These are phyloP conservation scores for Lepidonotus clava DNA, from an alignment of 2,888 invertebrate species.

Conservation along the genomic window DNA sequence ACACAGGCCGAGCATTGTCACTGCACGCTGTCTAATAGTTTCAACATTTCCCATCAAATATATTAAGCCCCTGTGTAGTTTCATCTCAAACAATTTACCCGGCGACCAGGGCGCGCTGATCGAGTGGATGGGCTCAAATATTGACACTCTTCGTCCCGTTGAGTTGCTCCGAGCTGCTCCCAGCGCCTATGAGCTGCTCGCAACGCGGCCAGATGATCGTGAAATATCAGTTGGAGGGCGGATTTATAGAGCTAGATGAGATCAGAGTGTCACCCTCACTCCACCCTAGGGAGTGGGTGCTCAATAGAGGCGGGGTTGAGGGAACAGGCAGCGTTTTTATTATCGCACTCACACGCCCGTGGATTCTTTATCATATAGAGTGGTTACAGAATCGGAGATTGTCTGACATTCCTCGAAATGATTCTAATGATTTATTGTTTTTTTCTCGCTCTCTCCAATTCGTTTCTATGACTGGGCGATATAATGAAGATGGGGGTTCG, in stretches of 20 bases:
- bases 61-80: constrained; percentile 52
- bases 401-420: neutral
- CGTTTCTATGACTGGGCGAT: too few species aligned
- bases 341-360: neutral
- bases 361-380: neutral
- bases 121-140: constrained; percentile 43
- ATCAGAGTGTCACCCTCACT: constrained; percentile 32
- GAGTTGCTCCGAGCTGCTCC: constrained; percentile 4
- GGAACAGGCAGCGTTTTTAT: neutral
- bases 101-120: neutral
- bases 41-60: constrained; percentile 55
- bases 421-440: too few species aligned
- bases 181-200: constrained; percentile 30
- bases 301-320: neutral
- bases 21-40: constrained; percentile 24
- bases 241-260: constrained; percentile 48
- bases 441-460: too few species aligned
- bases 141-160: constrained; percentile 24
- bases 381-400: neutral
- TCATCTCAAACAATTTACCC: constrained; percentile 53
- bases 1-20: constrained; percentile 20
- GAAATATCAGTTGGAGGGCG: constrained; percentile 45
- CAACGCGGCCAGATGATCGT: neutral
- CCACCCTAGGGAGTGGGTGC: neutral
- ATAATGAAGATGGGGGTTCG: too few species aligned